Conservation (phyloP, 2,888 invertebrate species). For the Melanophora roralis region DNA sequence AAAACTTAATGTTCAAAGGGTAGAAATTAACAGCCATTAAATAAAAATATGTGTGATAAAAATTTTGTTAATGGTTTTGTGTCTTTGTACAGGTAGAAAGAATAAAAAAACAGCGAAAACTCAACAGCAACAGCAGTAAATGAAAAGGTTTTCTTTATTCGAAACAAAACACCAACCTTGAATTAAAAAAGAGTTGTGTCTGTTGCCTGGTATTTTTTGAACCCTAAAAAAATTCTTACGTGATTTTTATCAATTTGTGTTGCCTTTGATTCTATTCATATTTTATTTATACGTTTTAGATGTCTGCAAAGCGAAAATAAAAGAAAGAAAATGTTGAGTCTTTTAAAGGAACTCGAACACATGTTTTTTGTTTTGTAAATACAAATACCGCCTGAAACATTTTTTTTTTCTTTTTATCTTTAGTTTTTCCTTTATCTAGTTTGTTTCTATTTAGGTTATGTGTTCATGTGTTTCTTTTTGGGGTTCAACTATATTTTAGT, state of each 20-base stretch:
- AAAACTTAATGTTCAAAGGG: slow-evolving; percentile 30
- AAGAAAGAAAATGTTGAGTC: background rate
- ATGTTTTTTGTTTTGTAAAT: slow-evolving; percentile 37
- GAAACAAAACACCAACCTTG: slow-evolving; percentile 38
- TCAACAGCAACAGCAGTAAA: background rate
- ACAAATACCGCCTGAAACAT: background rate
- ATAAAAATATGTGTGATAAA: slow-evolving; percentile 49
- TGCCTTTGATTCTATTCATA: background rate
- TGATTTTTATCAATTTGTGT: slow-evolving; percentile 55
- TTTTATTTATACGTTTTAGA: slow-evolving; percentile 7
- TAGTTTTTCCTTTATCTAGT: background rate
- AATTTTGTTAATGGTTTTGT: background rate
- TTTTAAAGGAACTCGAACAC: slow-evolving; percentile 32
- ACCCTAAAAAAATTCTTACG: slow-evolving; percentile 42
- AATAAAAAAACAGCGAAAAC: no score
- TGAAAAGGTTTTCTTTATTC: slow-evolving; percentile 6
- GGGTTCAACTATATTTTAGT: slow-evolving; percentile 7
- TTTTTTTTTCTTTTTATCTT: slow-evolving; percentile 24
- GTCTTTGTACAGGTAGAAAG: slow-evolving; percentile 29
- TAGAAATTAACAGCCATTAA: slow-evolving; percentile 61
- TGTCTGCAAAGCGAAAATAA: background rate
- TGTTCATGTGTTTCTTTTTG: background rate
- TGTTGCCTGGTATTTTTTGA: slow-evolving; percentile 6
- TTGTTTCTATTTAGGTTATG: background rate
- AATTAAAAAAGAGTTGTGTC: slow-evolving; percentile 33